Base-by-base conservation (phyloP, 2,888 invertebrate genomes). In the Hyposoter didymator region DNA sequence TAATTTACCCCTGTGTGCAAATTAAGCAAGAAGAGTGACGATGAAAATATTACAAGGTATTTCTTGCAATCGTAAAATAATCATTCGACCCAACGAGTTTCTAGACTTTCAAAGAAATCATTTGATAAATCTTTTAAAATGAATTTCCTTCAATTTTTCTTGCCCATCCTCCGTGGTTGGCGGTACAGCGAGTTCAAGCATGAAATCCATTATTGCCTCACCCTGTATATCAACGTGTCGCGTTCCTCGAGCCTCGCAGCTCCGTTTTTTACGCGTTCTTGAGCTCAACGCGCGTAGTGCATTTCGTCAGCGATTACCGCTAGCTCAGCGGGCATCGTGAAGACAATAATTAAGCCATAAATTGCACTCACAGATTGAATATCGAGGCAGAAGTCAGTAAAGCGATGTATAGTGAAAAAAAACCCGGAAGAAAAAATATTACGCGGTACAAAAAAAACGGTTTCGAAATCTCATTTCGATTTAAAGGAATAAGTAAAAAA, bases 281-380 rank as follows among this genome's bases (percentile, higher is more conserved):
- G 45, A 22, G 73, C 59, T 74, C 52, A 39, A 43, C 22, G 59
- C 49, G n/a, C 49, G 39, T 66, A 12, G 22, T 55, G 43, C 19
- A 47, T 62, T 62, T 55, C n/a, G 35, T 73, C 28, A 74, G 45
- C 59, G 22, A 66, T 62, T 73, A 78, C 73, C 74, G 49, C 39
- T n/a, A 49, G 69, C 49, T 5, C 19, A 10, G 59, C 59, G 28
- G 28, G 8, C 43, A 49, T 79, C 79, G 74, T 79, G 70, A 79
- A 84, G 79, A 74, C 69, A 79, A 83, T 84, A 79, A 79, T 84
- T 79, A 78, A 84, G 73, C 72, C 83, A 52, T 82, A 72, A 78
- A 82, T 32, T 74, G 49, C 43, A 35, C 19, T 28, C 22, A 14
- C 28, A 14, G 59, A 59, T 59, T 59, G 22, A 59, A 59, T 14